Conservation (phyloP, 2,113 vertebrate species). For the Anhinga anhinga region DNA sequence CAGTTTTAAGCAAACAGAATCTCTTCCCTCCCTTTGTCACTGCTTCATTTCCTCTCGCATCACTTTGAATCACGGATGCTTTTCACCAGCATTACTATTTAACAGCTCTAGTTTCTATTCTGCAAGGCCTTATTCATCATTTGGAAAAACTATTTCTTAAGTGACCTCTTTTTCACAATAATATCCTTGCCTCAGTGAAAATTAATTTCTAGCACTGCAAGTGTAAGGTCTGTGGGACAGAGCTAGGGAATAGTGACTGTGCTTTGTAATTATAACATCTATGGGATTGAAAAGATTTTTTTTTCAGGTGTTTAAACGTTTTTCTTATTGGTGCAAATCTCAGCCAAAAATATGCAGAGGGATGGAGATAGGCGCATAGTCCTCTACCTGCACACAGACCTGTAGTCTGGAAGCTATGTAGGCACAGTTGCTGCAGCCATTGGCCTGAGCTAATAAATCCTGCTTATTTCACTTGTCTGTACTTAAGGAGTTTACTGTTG, state of each 20-base stretch:
- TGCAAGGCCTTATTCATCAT: not conserved
- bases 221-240: not conserved
- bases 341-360: not conserved
- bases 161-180: not conserved
- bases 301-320: not conserved
- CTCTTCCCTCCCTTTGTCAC: not conserved
- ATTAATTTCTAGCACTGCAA: not conserved
- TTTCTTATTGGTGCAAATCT: not conserved
- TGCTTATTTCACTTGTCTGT: not conserved
- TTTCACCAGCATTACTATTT: not conserved
- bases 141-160: not conserved
- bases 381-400: not conserved
- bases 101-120: not conserved
- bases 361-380: not conserved
- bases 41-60: not conserved
- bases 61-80: not conserved
- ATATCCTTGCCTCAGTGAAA: not conserved
- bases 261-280: not conserved
- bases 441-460: not conserved
- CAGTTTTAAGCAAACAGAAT: not conserved
- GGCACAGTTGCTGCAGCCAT: not conserved
- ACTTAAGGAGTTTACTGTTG: slow-evolving; percentile 29
- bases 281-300: not conserved
- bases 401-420: not conserved
- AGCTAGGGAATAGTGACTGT: not conserved